These are phyloP conservation scores for Oriolus oriolus DNA, from an alignment of 2,113 vertebrate genomes.

Conservation along the genomic window DNA sequence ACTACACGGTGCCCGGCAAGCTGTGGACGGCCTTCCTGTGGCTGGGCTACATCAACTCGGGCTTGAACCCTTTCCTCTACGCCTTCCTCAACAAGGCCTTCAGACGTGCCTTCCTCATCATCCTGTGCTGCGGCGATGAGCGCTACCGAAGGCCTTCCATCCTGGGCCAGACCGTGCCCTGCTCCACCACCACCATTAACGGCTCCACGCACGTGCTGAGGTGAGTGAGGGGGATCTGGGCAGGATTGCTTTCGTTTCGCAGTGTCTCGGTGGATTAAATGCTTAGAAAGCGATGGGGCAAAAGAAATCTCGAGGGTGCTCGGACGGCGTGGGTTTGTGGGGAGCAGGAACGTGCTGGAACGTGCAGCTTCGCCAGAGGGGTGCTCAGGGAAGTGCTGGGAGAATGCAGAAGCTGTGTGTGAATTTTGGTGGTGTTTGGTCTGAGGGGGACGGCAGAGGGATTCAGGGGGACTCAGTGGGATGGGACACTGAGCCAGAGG, in stretches of 20 bases:
- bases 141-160: constrained; percentile 89
- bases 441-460: background rate
- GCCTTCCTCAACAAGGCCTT: constrained; percentile 99
- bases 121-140: constrained; percentile 93
- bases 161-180: constrained; percentile 79
- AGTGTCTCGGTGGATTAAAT: background rate
- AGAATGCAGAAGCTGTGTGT: background rate
- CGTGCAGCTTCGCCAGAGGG: background rate
- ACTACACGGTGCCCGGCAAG: constrained; percentile 88
- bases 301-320: background rate
- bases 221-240: constrained; percentile 69
- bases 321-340: background rate
- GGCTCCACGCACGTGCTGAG: constrained; percentile 94
- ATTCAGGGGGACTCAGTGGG: background rate
- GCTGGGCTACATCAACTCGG: constrained; percentile 99
- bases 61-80: constrained; percentile 97
- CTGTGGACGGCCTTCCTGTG: constrained; percentile 95
- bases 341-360: no score
- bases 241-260: background rate
- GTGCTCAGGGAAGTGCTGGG: background rate
- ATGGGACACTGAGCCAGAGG: background rate
- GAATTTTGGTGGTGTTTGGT: background rate
- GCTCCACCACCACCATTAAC: constrained; percentile 91
- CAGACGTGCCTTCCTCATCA: constrained; percentile 98
- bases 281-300: background rate